Evolutionary conservation across 37 sponge, comb jelly and placozoan species (phyloP).

Genomic region (Halichondria panicea): DNA sequence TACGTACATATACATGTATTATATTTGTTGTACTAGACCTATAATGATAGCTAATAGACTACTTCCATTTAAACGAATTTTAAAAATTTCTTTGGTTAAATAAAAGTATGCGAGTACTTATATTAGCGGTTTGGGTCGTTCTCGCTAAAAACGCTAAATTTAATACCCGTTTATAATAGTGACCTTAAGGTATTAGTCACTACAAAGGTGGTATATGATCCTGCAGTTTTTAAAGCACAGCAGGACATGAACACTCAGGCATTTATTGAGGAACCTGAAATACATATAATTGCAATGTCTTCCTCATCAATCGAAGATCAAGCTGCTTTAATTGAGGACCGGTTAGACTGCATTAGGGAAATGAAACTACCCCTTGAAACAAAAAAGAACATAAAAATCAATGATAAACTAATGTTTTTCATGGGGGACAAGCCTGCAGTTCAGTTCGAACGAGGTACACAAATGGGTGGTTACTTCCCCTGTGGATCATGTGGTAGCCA

Average conservation of each 20-base stretch:
- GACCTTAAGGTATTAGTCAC: too few relatives aligned
- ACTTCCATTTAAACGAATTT: too few relatives aligned
- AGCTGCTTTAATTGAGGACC: slow-evolving; percentile 20
- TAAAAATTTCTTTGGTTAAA: too few relatives aligned
- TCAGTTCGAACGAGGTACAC: slow-evolving; percentile 24
- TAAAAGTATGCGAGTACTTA: too few relatives aligned
- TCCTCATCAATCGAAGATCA: slow-evolving; percentile 10
- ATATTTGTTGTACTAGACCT: too few relatives aligned
- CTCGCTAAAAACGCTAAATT: too few relatives aligned
- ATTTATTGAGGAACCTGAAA: slow-evolving; percentile 21
- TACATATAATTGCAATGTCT: slow-evolving; percentile 5
- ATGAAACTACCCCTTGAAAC: not conserved
- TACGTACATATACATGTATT: too few relatives aligned
- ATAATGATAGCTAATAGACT: too few relatives aligned
- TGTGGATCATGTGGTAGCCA: slow-evolving; percentile 24
- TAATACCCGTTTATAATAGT: too few relatives aligned
- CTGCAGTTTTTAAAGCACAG: slow-evolving; percentile 3
- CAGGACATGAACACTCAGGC: not conserved
- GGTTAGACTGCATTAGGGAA: slow-evolving; percentile 2
- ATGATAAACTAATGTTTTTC: slow-evolving; percentile 10
- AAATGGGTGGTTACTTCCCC: slow-evolving; percentile 15
- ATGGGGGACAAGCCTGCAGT: slow-evolving; percentile 26
- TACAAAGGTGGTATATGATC: slow-evolving; percentile 14
- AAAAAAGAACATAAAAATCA: not conserved
- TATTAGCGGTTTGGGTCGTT: too few relatives aligned